These are phyloP conservation scores for Aselliscus stoliczkanus DNA, from an alignment of 2,797 vertebrate genomes.

Conservation along the genomic window DNA sequence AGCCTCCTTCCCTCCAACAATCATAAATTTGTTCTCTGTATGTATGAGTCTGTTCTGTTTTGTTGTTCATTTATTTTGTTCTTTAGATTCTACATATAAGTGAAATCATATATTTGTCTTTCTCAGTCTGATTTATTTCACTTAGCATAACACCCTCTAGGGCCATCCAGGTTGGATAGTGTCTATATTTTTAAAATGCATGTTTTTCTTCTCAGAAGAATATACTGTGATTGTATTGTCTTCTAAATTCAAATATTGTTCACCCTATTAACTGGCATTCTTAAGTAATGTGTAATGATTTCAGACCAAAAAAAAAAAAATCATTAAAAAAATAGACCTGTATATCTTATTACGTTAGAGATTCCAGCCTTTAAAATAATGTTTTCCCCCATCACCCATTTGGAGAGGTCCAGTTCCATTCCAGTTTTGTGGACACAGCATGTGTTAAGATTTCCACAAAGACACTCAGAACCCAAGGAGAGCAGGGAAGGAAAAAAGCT, in stretches of 20 bases:
- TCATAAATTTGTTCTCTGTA: too few species aligned
- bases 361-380: not conserved
- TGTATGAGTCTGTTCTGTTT: too few species aligned
- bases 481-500: not conserved
- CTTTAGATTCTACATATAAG: too few species aligned
- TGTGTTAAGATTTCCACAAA: not conserved
- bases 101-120: too few species aligned
- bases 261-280: not conserved
- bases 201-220: not conserved
- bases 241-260: not conserved
- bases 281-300: not conserved
- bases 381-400: not conserved
- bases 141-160: too few species aligned
- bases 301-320: not conserved
- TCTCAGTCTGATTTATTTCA: too few species aligned
- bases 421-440: not conserved
- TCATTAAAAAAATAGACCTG: not conserved
- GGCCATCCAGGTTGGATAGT: too few species aligned
- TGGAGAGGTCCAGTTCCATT: not conserved
- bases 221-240: not conserved
- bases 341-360: not conserved
- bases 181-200: not conserved
- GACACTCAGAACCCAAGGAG: not conserved
- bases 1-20: too few species aligned
- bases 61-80: too few species aligned